Evolutionary conservation across 37 sponge, comb jelly and placozoan genomes (phyloP).

Genomic region (Agelas oroides): DNA sequence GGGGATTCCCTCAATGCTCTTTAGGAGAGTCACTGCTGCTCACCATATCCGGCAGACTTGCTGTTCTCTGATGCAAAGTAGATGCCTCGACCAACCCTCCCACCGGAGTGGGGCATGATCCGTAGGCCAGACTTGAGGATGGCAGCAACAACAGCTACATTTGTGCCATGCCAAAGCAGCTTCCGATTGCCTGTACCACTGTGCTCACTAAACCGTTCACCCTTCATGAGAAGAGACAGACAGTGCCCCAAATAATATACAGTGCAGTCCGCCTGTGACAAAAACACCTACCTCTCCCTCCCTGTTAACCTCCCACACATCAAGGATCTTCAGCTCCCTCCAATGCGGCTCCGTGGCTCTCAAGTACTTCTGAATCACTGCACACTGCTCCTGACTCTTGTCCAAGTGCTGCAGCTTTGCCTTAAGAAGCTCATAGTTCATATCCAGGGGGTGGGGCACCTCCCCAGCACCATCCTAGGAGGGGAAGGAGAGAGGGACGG

Average conservation of each 20-base stretch:
- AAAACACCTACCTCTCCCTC: slow-evolving; percentile 74
- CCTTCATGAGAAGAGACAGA: slow-evolving; percentile 10
- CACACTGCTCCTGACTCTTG: slow-evolving; percentile 22
- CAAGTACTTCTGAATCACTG: slow-evolving; percentile 70
- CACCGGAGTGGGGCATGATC: slow-evolving; percentile 97
- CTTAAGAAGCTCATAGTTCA: slow-evolving; percentile 73
- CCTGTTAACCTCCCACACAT: slow-evolving; percentile 79
- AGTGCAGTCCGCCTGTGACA: too few species aligned
- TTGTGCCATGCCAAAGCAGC: slow-evolving; percentile 95
- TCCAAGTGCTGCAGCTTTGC: slow-evolving; percentile 59
- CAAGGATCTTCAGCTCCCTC: slow-evolving; percentile 52
- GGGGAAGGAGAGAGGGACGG: neutral
- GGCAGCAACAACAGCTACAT: slow-evolving; percentile 95
- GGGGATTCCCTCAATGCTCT: too few species aligned
- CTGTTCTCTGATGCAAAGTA: slow-evolving; percentile 94
- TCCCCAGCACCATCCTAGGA: slow-evolving; percentile 33
- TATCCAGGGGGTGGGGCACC: slow-evolving; percentile 81
- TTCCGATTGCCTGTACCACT: slow-evolving; percentile 57
- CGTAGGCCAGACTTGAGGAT: slow-evolving; percentile 87
- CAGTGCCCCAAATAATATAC: too few species aligned
- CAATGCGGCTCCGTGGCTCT: slow-evolving; percentile 29
- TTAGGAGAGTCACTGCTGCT: slow-evolving; percentile 7
- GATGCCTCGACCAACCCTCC: slow-evolving; percentile 89
- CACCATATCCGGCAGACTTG: slow-evolving; percentile 91
- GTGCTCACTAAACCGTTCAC: slow-evolving; percentile 65